These are phyloP conservation scores for Myotis pilosus DNA, from an alignment of 2,797 vertebrate genomes.

Conservation along the genomic window DNA sequence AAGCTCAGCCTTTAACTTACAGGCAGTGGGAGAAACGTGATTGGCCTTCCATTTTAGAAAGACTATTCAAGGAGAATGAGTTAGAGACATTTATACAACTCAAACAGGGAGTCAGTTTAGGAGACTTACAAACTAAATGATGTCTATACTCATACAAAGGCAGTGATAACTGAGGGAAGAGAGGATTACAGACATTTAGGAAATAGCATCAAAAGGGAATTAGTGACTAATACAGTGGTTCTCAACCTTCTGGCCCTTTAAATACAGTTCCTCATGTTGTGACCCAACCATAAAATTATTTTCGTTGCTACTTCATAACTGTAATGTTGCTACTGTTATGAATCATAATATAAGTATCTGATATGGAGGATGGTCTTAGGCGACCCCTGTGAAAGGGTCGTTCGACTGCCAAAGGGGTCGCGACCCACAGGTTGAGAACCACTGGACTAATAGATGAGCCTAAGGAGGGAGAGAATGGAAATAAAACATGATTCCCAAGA, in stretches of 20 bases:
- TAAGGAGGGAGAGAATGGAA: neutral
- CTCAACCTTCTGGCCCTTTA: no score
- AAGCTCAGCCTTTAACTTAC: neutral
- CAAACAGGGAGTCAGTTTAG: neutral
- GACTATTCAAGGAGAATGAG: neutral
- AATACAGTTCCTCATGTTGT: no score
- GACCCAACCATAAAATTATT: no score
- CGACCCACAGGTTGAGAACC: no score
- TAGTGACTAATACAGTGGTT: neutral
- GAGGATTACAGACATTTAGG: neutral
- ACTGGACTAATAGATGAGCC: neutral
- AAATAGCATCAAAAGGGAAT: neutral
- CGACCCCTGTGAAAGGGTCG: no score
- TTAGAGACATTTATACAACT: neutral
- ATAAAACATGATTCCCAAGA: conserved; percentile 32
- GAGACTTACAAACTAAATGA: conserved; percentile 3
- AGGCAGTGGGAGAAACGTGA: neutral
- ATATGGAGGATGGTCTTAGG: no score
- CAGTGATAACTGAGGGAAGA: neutral
- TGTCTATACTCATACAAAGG: neutral
- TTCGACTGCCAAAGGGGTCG: no score
- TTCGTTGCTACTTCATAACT: no score
- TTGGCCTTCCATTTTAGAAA: neutral
- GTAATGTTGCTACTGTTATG: no score
- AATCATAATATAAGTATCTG: no score